Evolutionary conservation across 2,797 vertebrate species (phyloP).

Genomic region (Bradypus variegatus): DNA sequence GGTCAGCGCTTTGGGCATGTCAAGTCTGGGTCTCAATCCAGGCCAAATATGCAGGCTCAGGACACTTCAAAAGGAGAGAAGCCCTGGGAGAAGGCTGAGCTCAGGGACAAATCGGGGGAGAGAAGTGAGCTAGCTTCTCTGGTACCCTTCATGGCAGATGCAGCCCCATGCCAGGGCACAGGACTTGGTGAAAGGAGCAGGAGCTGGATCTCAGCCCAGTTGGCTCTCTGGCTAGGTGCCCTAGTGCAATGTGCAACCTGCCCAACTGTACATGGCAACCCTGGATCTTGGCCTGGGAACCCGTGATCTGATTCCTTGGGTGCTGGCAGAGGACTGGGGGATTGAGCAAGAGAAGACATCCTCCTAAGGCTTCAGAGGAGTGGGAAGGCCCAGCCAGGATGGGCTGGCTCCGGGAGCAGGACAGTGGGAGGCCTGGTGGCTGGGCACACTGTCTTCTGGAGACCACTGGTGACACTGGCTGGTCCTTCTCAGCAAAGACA

Average conservation of each 20-base stretch:
- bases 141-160: not conserved
- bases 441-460: not conserved
- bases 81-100: not conserved
- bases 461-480: not conserved
- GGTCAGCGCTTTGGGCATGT: not conserved
- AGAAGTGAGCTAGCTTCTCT: not conserved
- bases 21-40: not conserved
- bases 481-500: not conserved
- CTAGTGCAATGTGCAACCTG: not conserved
- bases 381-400: not conserved
- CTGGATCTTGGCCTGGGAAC: not conserved
- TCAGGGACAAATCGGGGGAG: not conserved
- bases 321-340: not conserved
- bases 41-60: not conserved
- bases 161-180: not conserved
- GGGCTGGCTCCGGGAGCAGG: not conserved
- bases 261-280: not conserved
- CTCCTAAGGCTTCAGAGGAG: not conserved
- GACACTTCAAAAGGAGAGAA: not conserved
- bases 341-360: not conserved
- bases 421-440: not conserved
- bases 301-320: not conserved
- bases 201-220: not conserved
- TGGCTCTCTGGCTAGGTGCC: not conserved
- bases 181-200: not conserved